Evolutionary conservation across 2,888 invertebrate species (phyloP).

Genomic region (Lasius platythorax): DNA sequence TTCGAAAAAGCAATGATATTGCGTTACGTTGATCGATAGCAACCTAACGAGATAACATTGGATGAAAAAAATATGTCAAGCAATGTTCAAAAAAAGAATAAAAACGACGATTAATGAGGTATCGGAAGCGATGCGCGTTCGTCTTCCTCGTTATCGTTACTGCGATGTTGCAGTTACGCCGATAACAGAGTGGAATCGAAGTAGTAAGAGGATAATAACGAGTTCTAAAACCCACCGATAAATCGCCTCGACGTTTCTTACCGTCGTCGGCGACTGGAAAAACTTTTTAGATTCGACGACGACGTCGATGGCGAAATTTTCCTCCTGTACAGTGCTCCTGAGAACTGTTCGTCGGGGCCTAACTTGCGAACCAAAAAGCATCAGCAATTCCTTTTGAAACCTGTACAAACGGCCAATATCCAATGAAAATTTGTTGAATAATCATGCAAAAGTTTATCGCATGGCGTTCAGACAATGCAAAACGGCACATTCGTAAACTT

Average conservation of each 20-base stretch:
- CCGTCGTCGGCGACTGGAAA: constrained; percentile 31
- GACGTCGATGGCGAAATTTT: constrained; percentile 39
- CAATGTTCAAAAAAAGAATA: not conserved
- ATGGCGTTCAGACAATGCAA: not conserved
- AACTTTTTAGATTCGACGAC: constrained; percentile 36
- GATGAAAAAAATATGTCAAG: constrained; percentile 13
- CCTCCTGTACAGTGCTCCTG: not conserved
- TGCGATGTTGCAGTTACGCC: constrained; percentile 46
- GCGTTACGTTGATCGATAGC: not conserved
- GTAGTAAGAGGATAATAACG: constrained; percentile 75
- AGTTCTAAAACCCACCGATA: constrained; percentile 72
- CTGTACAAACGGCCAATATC: not conserved
- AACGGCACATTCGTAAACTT: constrained; percentile 5
- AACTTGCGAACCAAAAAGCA: constrained; percentile 14
- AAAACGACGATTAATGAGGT: constrained; percentile 13
- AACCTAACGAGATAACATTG: not conserved
- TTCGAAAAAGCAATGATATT: not conserved
- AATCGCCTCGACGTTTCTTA: constrained; percentile 61
- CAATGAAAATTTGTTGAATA: constrained; percentile 29
- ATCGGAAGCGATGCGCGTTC: constrained; percentile 44
- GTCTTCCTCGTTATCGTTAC: constrained; percentile 66
- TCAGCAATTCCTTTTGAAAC: not conserved
- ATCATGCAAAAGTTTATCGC: constrained; percentile 39
- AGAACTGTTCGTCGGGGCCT: constrained; percentile 1
- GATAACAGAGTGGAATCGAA: constrained; percentile 74